phyloP scores from a whole-genome alignment of 2,113 vertebrate genomes.

The Ameiurus melas region DNA sequence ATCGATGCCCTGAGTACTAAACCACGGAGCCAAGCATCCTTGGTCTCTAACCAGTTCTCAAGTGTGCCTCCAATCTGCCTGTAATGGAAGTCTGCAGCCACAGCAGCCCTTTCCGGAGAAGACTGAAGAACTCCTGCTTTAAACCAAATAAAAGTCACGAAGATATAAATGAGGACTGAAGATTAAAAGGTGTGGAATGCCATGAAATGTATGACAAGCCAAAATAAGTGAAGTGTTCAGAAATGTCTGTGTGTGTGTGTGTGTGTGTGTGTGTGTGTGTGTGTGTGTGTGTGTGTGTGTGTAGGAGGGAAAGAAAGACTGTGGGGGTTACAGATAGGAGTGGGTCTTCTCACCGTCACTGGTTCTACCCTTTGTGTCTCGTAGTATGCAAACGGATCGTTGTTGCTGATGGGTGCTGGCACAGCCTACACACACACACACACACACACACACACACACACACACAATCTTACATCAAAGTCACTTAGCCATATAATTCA shows the following conservation, averaged over 20 bases:
- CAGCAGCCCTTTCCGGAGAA: too few species aligned
- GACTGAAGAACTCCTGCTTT: neutral
- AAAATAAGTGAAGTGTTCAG: neutral
- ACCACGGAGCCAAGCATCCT: too few species aligned
- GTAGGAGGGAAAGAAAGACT: neutral
- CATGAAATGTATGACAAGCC: too few species aligned
- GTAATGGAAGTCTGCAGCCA: too few species aligned
- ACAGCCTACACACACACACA: neutral
- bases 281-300: neutral
- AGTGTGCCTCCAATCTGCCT: too few species aligned
- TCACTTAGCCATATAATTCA: neutral
- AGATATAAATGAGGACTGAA: too few species aligned
- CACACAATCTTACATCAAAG: neutral
- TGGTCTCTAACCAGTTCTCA: too few species aligned
- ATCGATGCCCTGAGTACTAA: too few species aligned
- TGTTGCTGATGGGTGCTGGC: conserved; percentile 8
- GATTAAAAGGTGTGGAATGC: too few species aligned
- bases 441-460: conserved; percentile 25
- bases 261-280: neutral
- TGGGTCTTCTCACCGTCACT: conserved; percentile 63
- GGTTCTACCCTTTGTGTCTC: conserved; percentile 62
- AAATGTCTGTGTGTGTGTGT: conserved; percentile 2
- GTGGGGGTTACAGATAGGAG: neutral
- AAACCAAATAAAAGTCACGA: neutral
- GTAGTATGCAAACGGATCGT: conserved; percentile 43